Conservation (phyloP, 1,140 invertebrate genomes). For the Cherax quadricarinatus region DNA sequence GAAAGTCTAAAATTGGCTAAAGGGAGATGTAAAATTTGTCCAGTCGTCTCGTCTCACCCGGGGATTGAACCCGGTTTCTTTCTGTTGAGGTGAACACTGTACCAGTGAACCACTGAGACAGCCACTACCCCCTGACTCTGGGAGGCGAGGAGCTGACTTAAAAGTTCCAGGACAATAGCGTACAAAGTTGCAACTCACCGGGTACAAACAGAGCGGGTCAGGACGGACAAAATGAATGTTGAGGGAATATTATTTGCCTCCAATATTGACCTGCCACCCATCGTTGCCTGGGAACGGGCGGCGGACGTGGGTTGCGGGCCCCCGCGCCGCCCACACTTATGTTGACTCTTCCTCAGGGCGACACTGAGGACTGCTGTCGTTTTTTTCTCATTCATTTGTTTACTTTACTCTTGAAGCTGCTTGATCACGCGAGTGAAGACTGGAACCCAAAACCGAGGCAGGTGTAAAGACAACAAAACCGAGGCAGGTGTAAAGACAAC, state of each 20-base stretch:
- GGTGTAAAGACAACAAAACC: too few relatives aligned
- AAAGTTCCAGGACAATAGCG: background rate
- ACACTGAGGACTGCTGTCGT: background rate
- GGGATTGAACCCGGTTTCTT: too few relatives aligned
- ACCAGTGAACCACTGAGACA: too few relatives aligned
- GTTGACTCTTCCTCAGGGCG: background rate
- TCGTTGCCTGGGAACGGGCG: slow-evolving; percentile 1
- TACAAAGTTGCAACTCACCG: slow-evolving; percentile 1
- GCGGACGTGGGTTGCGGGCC: background rate
- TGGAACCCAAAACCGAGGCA: too few relatives aligned
- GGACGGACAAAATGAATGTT: background rate
- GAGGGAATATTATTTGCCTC: slow-evolving; percentile 5
- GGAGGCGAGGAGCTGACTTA: background rate
- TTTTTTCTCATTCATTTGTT: background rate
- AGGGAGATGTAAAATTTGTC: too few relatives aligned
- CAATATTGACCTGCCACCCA: slow-evolving; percentile 1
- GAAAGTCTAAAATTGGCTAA: too few relatives aligned
- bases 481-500: too few relatives aligned
- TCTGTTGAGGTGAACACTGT: too few relatives aligned
- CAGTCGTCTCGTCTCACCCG: too few relatives aligned
- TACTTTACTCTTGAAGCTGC: background rate
- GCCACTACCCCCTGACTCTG: too few relatives aligned
- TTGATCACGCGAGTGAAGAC: background rate
- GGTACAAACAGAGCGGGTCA: slow-evolving; percentile 8
- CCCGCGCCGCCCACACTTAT: background rate